Percentiles rank a stretch among this genome's conserved stretches.
Conservation (phyloP, 2,797 vertebrate species). For the Clarias fuscus region DNA sequence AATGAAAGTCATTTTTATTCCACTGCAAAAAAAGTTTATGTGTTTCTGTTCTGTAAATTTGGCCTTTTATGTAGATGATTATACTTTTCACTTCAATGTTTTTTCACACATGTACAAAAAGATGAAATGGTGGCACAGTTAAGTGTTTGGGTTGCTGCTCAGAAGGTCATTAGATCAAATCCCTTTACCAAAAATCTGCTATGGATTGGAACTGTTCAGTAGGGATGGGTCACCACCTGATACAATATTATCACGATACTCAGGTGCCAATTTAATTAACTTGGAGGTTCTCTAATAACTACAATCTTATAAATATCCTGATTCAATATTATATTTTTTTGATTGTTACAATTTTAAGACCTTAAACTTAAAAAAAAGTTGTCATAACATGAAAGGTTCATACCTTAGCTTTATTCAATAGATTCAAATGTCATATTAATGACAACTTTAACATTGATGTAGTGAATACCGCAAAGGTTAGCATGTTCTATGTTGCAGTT, state of each 20-base stretch:
- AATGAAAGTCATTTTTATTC: neutral
- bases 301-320: too few relatives aligned
- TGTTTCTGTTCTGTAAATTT: neutral
- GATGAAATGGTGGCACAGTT: neutral
- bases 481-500: neutral
- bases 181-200: neutral
- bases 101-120: neutral
- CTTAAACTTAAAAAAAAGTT: too few relatives aligned
- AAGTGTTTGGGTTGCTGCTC: neutral
- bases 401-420: too few relatives aligned
- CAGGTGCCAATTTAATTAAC: too few relatives aligned
- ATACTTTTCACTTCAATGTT: neutral
- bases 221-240: too few relatives aligned
- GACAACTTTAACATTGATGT: neutral
- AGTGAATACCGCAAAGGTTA: neutral
- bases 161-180: neutral
- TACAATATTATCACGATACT: too few relatives aligned
- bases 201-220: neutral
- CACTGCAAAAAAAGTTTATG: neutral
- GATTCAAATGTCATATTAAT: neutral
- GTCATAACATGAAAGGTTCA: too few relatives aligned
- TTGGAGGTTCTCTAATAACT: too few relatives aligned
- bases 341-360: too few relatives aligned
- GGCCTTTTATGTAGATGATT: neutral
- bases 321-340: too few relatives aligned